These are phyloP conservation scores for Propsilocerus akamusi DNA, from an alignment of 1,140 invertebrate species.

Conservation along the genomic window DNA sequence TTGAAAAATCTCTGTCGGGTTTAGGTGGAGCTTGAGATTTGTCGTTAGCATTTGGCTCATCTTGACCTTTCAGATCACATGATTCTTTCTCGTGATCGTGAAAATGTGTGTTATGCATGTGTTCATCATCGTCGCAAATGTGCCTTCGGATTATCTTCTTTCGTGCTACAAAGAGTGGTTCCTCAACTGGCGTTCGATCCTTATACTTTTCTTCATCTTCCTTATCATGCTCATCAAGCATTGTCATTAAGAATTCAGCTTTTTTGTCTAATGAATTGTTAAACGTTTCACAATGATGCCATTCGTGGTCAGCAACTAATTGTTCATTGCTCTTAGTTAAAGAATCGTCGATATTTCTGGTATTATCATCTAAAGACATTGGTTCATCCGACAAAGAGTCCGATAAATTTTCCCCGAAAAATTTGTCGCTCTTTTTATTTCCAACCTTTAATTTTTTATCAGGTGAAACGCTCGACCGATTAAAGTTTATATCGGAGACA, in stretches of 20 bases:
- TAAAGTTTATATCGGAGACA: background rate
- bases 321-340: background rate
- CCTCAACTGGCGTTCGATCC: background rate
- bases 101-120: background rate
- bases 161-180: background rate
- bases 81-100: no score
- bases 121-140: background rate
- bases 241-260: background rate
- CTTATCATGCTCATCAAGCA: background rate
- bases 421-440: background rate
- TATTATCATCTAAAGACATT: no score
- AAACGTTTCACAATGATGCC: background rate
- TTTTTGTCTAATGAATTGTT: no score
- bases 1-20: background rate
- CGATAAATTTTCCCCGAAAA: background rate
- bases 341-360: background rate
- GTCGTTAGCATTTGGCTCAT: background rate
- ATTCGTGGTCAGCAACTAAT: background rate
- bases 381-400: background rate
- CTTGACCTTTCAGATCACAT: no score
- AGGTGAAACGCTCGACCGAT: no score
- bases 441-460: background rate
- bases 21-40: background rate
- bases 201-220: background rate
- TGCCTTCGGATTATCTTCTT: background rate